phyloP scores from a whole-genome alignment of 2,888 invertebrate genomes.

The Branchipolynoe longqiensis region DNA sequence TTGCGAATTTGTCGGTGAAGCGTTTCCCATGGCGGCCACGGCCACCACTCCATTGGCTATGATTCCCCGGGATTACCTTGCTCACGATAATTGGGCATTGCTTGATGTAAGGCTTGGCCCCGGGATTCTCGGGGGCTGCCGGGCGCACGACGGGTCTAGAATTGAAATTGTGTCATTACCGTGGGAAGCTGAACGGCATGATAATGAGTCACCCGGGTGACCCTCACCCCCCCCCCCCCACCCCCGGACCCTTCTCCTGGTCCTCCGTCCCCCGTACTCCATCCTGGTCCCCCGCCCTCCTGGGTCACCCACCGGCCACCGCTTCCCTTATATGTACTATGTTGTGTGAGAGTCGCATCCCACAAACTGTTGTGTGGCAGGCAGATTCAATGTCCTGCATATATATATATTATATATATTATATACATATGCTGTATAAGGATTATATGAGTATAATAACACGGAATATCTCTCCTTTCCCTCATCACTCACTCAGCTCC shows the following conservation, averaged over 20 bases:
- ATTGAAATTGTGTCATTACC: constrained; percentile 57
- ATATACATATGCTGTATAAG: too few relatives aligned
- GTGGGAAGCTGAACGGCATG: constrained; percentile 30
- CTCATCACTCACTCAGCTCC: too few relatives aligned
- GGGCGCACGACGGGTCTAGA: constrained; percentile 42
- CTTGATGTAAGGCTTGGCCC: constrained; percentile 56
- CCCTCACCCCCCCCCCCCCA: not conserved
- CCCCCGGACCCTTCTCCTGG: not conserved
- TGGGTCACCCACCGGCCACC: too few relatives aligned
- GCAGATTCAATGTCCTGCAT: too few relatives aligned
- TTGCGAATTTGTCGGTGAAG: too few relatives aligned
- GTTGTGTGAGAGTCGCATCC: too few relatives aligned
- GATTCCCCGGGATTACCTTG: constrained; percentile 45
- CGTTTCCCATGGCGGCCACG: constrained; percentile 9
- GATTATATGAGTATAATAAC: too few relatives aligned
- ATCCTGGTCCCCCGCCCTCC: too few relatives aligned
- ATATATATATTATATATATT: too few relatives aligned
- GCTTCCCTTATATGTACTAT: too few relatives aligned
- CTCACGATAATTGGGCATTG: constrained; percentile 58
- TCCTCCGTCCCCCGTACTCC: not conserved
- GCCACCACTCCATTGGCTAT: constrained; percentile 52
- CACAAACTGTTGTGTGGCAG: too few relatives aligned
- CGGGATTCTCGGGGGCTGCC: constrained; percentile 33
- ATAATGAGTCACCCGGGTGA: constrained; percentile 28
- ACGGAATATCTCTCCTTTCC: too few relatives aligned